A percentile compares a stretch with the other conserved stretches of the same genome.
Conservation (phyloP, 2,797 vertebrate genomes). For the Chromobotia macracanthus region DNA sequence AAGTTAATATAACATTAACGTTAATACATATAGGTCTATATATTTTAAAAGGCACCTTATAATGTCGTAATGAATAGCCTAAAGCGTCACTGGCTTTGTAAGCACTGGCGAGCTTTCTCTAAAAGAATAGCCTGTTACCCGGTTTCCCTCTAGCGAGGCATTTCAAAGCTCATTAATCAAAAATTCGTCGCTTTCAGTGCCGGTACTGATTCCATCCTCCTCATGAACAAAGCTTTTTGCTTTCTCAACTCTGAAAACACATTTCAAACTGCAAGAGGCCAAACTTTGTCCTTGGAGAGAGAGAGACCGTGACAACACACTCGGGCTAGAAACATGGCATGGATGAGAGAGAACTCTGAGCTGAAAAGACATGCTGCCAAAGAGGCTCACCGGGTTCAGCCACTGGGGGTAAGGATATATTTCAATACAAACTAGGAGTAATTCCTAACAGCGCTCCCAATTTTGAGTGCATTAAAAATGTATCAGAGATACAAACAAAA, state of each 20-base stretch:
- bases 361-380: constrained; percentile 34
- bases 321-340: constrained; percentile 41
- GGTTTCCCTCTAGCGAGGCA: constrained; percentile 84
- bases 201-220: constrained; percentile 82
- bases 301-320: constrained; percentile 47
- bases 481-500: background rate
- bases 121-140: constrained; percentile 76
- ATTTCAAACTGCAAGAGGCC: constrained; percentile 79
- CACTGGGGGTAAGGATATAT: constrained; percentile 42
- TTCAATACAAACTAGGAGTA: background rate
- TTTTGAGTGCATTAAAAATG: no score
- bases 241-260: constrained; percentile 84
- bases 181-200: constrained; percentile 85
- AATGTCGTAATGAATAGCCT: constrained; percentile 42
- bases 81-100: constrained; percentile 49
- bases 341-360: constrained; percentile 62
- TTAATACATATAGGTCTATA: constrained; percentile 11
- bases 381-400: constrained; percentile 29
- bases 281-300: constrained; percentile 62
- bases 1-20: constrained; percentile 17
- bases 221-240: constrained; percentile 85
- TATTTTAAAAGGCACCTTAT: constrained; percentile 45
- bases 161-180: constrained; percentile 96
- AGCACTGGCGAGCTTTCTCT: constrained; percentile 61
- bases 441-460: no score